Conservation (phyloP, 2,113 vertebrate genomes). For the Osmerus eperlanus region DNA sequence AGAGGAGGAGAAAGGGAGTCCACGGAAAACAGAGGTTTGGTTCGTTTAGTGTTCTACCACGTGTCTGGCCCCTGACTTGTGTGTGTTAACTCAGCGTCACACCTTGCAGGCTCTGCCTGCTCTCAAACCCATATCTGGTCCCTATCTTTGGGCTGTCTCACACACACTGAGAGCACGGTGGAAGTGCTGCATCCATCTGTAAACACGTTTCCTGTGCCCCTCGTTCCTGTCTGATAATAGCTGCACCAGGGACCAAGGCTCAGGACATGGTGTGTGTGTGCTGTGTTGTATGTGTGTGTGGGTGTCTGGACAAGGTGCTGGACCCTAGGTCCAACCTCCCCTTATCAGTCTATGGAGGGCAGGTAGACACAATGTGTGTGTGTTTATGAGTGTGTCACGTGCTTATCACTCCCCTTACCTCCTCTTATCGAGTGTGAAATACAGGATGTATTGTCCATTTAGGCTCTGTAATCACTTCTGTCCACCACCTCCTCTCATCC, state of each 20-base stretch:
- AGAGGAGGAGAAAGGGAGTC: neutral
- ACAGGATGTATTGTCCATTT: no score
- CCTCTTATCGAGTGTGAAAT: neutral
- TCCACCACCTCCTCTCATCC: no score
- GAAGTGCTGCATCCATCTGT: slow-evolving; percentile 15
- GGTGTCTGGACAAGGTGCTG: neutral
- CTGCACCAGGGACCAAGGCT: neutral
- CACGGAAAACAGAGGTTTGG: neutral
- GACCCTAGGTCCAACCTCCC: neutral
- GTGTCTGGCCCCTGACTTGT: neutral
- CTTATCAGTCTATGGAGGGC: no score
- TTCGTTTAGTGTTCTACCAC: slow-evolving; percentile 7
- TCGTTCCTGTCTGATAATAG: slow-evolving; percentile 38
- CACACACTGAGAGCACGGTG: slow-evolving; percentile 19
- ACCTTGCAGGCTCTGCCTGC: slow-evolving; percentile 17
- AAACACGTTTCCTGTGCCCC: slow-evolving; percentile 46
- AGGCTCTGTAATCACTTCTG: no score
- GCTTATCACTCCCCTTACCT: neutral
- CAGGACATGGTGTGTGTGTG: neutral
- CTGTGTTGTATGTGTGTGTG: slow-evolving; percentile 3
- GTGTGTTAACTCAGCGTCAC: slow-evolving; percentile 32
- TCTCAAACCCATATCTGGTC: neutral
- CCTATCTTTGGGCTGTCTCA: slow-evolving; percentile 26
- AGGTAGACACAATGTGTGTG: neutral
- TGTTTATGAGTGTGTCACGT: neutral